Base-by-base conservation (phyloP, 2,797 vertebrate genomes). In the Pseudochirops cupreus region DNA sequence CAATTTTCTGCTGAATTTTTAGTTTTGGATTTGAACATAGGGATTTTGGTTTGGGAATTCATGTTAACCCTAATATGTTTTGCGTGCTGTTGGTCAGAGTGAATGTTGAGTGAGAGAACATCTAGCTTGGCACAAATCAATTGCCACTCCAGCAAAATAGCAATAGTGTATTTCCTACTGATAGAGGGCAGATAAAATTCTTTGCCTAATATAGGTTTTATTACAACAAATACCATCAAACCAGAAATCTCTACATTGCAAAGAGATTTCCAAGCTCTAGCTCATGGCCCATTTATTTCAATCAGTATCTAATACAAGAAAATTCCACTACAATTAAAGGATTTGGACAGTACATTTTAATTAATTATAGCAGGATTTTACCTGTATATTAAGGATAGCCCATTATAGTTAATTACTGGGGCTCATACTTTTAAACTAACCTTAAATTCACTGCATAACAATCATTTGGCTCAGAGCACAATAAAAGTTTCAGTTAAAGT, bases 401-500 rank as follows among this genome's bases (percentile, higher is more conserved):
- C 5, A 3, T 14, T 59, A 67, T 39, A 12, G 29, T n/a, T 93
- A 28, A 39, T 28, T 5, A 52, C 28, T n/a, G 31, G 54, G 26
- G 53, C 29, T 1, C 0, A 1, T 58, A 52, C 50, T 92, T 95
- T 95, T n/a, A 24, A 57, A 54, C 39, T 46, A 91, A 93, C 94
- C 56, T 57, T 24, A 57, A 91, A 46, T 87, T 94, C 16, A 24
- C 39, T 54, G 24, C 18, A 46, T 52, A 57, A 46, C 93, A 95
- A 91, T 18, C 46, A 9, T 58, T 67, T 5, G 24, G 59, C 91
- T 97, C 96, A 97, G 91, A 96, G 93, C 57, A 92, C 93, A 94
- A 97, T 90, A 58, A 39, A 58, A 92, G 56, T 98, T 98, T 98
- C 95, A 97, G 92, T 97, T 97, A 97, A 59, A 94, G 58, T 5